These are phyloP conservation scores for Crax fasciolata DNA, from an alignment of 2,797 vertebrate species.

Conservation along the genomic window DNA sequence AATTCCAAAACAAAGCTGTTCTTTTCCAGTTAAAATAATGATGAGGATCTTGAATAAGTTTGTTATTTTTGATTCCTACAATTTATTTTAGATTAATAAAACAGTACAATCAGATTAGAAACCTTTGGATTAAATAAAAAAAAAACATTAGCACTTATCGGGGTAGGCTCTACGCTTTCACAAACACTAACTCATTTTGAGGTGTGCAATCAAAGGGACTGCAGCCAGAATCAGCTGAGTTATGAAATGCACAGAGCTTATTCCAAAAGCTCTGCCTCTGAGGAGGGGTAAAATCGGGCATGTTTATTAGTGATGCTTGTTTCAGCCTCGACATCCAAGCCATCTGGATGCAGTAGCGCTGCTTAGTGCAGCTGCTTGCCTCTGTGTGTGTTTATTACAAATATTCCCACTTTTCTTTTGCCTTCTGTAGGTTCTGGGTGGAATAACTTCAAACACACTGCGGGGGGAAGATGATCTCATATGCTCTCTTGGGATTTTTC, in stretches of 20 bases:
- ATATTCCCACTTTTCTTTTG: not conserved
- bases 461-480: not conserved
- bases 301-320: not conserved
- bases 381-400: not conserved
- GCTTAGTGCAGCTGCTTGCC: not conserved
- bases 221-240: not conserved
- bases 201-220: not conserved
- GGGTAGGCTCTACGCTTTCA: not conserved
- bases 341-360: not conserved
- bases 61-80: not conserved
- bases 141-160: not conserved
- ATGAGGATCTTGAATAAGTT: not conserved
- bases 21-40: constrained; percentile 7
- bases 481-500: not conserved
- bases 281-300: not conserved
- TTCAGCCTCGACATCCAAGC: not conserved
- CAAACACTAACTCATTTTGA: not conserved
- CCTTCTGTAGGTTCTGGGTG: not conserved
- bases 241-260: not conserved
- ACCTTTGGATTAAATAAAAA: constrained; percentile 5
- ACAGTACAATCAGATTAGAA: not conserved
- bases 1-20: constrained; percentile 14
- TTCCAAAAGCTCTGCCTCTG: not conserved
- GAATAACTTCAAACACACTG: not conserved
- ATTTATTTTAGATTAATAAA: constrained; percentile 43